Evolutionary conservation across 2,797 vertebrate species (phyloP).

Genomic region (Labroides dimidiatus): DNA sequence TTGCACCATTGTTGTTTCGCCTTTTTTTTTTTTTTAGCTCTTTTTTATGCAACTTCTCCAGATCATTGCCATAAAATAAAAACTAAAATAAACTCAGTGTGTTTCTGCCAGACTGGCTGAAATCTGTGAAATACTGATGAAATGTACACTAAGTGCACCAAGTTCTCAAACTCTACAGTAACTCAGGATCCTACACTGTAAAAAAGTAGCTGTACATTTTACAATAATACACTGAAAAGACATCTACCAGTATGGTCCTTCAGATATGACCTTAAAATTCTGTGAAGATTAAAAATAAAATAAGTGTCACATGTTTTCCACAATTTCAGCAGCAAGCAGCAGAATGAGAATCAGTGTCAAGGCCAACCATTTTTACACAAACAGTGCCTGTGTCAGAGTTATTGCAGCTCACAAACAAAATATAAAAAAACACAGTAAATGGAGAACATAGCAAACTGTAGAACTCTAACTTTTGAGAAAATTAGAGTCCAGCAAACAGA

Average conservation of each 20-base stretch:
- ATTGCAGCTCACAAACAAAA: neutral
- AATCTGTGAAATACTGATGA: slow-evolving; percentile 6
- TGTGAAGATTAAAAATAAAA: too few relatives aligned
- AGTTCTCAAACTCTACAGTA: neutral
- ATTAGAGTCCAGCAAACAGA: neutral
- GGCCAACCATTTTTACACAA: neutral
- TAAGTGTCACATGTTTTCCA: too few relatives aligned
- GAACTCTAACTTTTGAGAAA: neutral
- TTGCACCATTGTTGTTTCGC: slow-evolving; percentile 2
- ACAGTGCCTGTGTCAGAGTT: neutral
- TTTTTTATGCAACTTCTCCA: neutral
- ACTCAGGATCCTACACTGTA: too few relatives aligned
- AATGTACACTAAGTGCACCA: neutral
- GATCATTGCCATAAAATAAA: slow-evolving; percentile 5
- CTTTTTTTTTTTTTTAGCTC: neutral
- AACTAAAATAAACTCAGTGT: neutral
- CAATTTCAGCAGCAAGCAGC: neutral
- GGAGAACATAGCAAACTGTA: neutral
- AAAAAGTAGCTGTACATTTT: too few relatives aligned
- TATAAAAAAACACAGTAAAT: neutral
- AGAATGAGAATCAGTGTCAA: neutral
- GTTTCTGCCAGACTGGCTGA: neutral
- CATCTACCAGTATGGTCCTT: too few relatives aligned
- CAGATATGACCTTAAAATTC: too few relatives aligned
- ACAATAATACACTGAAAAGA: too few relatives aligned